Conservation (phyloP, 2,797 vertebrate genomes). For the Coranthus polyacanthus region DNA sequence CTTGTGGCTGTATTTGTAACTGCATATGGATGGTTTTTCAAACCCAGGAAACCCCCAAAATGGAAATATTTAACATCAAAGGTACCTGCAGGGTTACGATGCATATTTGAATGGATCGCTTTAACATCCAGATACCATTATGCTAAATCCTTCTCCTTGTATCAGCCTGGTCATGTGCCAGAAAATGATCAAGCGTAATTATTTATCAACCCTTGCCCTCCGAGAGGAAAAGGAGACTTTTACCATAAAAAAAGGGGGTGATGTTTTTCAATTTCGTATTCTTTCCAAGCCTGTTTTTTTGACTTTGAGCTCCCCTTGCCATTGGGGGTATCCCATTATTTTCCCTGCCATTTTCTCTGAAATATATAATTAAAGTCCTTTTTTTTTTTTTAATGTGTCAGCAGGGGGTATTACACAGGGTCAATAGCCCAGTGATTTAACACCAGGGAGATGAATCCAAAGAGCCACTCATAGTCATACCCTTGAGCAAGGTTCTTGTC, state of each 20-base stretch:
- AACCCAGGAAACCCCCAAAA: neutral
- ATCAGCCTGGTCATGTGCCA: conserved; percentile 11
- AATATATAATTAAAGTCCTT: conserved; percentile 78
- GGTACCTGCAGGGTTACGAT: neutral
- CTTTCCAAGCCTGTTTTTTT: conserved; percentile 58
- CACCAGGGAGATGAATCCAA: conserved; percentile 67
- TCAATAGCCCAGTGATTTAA: conserved; percentile 76
- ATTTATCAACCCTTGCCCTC: conserved; percentile 42
- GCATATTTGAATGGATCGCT: neutral
- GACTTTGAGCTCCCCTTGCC: conserved; percentile 80
- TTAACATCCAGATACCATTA: neutral
- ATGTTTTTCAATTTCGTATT: conserved; percentile 56
- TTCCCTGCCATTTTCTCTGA: conserved; percentile 55
- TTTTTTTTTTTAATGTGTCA: conserved; percentile 73
- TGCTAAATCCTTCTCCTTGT: neutral
- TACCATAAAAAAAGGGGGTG: conserved; percentile 20
- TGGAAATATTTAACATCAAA: neutral
- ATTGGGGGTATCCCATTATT: conserved; percentile 68
- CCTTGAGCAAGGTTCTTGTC: conserved; percentile 79
- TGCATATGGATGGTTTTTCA: conserved; percentile 4
- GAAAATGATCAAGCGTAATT: conserved; percentile 45
- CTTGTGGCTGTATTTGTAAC: conserved; percentile 44
- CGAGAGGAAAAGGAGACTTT: conserved; percentile 6
- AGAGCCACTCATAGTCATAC: conserved; percentile 65
- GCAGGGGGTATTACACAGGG: conserved; percentile 61